phyloP scores from a whole-genome alignment of 2,888 invertebrate genomes.

The Drosophila mimica region DNA sequence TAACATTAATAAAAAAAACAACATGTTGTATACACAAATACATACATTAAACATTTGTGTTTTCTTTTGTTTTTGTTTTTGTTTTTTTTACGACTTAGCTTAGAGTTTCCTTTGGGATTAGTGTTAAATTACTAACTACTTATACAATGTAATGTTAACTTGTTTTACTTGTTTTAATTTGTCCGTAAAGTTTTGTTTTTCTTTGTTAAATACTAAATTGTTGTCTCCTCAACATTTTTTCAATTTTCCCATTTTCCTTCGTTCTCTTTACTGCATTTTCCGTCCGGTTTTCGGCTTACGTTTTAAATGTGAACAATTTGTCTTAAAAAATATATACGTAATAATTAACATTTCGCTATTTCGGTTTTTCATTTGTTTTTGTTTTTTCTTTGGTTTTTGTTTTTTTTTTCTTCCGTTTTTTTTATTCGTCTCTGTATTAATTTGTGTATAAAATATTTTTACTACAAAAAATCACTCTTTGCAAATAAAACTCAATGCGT shows the following conservation, averaged over 20 bases:
- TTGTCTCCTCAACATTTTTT: conserved; percentile 30
- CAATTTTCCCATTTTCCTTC: conserved; percentile 8
- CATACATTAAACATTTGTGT: conserved; percentile 56
- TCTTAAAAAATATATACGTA: conserved; percentile 82
- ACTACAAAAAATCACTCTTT: conserved; percentile 82
- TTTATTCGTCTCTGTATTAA: conserved; percentile 39
- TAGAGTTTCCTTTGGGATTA: conserved; percentile 56
- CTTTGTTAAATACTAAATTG: conserved; percentile 58
- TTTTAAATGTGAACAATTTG: conserved; percentile 75
- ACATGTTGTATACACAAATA: conserved; percentile 73
- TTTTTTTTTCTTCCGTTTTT: conserved; percentile 27
- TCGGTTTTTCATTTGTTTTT: conserved; percentile 31
- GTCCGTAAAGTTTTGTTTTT: conserved; percentile 77
- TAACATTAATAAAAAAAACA: conserved; percentile 72
- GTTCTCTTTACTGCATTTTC: conserved; percentile 12
- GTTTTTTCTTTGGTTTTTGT: conserved; percentile 26
- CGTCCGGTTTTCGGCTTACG: conserved; percentile 34
- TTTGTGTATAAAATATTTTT: conserved; percentile 77
- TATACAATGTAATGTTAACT: conserved; percentile 85
- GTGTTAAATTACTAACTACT: conserved; percentile 84
- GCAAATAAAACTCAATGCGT: conserved; percentile 77
- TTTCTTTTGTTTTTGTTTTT: conserved; percentile 6
- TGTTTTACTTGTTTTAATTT: conserved; percentile 84
- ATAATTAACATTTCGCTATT: conserved; percentile 79
- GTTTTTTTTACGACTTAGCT: conserved; percentile 43